These are phyloP conservation scores for Sebastes fasciatus DNA, from an alignment of 2,113 vertebrate species.

Conservation along the genomic window DNA sequence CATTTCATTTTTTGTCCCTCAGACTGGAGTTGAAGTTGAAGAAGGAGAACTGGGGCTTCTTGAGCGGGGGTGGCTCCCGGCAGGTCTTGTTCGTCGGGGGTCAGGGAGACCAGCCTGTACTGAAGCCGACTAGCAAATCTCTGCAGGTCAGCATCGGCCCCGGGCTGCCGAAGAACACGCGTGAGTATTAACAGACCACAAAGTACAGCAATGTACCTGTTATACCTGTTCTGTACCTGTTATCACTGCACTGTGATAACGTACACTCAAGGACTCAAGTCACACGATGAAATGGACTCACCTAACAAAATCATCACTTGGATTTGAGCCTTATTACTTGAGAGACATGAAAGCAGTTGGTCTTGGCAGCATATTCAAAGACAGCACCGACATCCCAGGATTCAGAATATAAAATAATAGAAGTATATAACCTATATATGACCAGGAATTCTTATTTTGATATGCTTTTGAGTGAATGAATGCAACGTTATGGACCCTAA, in stretches of 20 bases:
- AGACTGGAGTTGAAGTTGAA: constrained; percentile 98
- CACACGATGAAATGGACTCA: background rate
- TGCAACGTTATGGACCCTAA: background rate
- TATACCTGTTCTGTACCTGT: background rate
- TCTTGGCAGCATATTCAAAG: background rate
- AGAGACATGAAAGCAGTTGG: background rate
- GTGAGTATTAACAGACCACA: constrained; percentile 84
- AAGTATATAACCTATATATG: background rate
- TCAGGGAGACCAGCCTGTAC: constrained; percentile 87
- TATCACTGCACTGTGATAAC: background rate
- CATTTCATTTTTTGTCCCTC: background rate
- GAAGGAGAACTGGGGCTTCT: constrained; percentile 97
- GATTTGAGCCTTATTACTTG: background rate
- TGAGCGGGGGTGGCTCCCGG: constrained; percentile 91
- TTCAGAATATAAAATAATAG: background rate
- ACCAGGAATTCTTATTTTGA: background rate
- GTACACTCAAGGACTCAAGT: background rate
- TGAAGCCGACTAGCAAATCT: constrained; percentile 94
- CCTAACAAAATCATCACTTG: background rate
- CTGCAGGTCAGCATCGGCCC: constrained; percentile 97
- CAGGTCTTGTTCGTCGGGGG: constrained; percentile 93
- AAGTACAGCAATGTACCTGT: too few species aligned
- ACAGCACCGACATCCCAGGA: background rate
- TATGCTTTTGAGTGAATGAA: background rate
- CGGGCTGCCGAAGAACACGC: constrained; percentile 94